Evolutionary conservation across 1,140 invertebrate species (phyloP).

Genomic region (Sycobia sp.): DNA sequence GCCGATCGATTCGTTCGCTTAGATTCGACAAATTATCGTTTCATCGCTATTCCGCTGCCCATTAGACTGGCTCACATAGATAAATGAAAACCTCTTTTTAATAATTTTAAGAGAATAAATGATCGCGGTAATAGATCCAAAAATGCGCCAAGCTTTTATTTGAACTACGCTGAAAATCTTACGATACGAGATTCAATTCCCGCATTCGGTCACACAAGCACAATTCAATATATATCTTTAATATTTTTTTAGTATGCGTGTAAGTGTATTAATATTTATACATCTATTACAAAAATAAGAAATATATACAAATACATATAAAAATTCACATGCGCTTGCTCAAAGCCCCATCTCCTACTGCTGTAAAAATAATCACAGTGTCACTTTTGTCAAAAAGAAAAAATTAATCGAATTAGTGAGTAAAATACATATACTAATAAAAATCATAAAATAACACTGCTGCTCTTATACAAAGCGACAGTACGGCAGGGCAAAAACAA

Average conservation of each 20-base stretch:
- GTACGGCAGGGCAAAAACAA: conserved; percentile 26
- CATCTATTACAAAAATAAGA: conserved; percentile 47
- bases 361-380: conserved; percentile 61
- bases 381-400: conserved; percentile 43
- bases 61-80: no score
- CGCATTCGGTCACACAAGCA: conserved; percentile 19
- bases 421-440: conserved; percentile 49
- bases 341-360: conserved; percentile 60
- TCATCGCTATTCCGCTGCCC: no score
- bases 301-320: conserved; percentile 49
- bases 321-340: conserved; percentile 53
- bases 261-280: conserved; percentile 38
- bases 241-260: conserved; percentile 30
- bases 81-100: no score
- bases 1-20: no score
- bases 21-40: no score
- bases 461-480: conserved; percentile 42
- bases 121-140: no score
- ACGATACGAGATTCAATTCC: no score
- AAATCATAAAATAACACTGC: conserved; percentile 51
- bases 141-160: background rate
- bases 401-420: conserved; percentile 60
- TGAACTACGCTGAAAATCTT: background rate
- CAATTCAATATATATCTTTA: background rate
- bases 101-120: no score